Evolutionary conservation across 2,888 invertebrate species (phyloP), one percentile per base, ranked within the genome.

Genomic region (Apodemia duryi): DNA sequence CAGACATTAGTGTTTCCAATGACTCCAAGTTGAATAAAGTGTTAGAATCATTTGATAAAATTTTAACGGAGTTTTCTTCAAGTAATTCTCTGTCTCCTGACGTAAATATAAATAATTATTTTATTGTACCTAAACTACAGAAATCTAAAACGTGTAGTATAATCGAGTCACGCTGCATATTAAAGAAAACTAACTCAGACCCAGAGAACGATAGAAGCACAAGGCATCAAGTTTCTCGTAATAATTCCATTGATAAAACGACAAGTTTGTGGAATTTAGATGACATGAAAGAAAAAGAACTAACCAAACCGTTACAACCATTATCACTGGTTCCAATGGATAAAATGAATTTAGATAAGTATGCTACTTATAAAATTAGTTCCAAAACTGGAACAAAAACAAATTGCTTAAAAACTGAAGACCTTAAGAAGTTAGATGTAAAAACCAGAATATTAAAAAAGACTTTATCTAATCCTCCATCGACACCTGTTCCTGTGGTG

Each of bases 81-180:
- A 81, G 83, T 70, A 73, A 81, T 5, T 82, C 85, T 32, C 74
- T 83, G 46, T 79, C 80, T 61, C 72, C 81, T 6, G 82, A 82
- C 69, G 73, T 80, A 28, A 83, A 80, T 70, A 71, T 70, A 46
- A 75, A 81, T 63, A 74, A 65, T 65, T 73, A 70, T 72, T 92
- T 88, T 69, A 78, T 85, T 73, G 90, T 93, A 63, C 94, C 94
- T 61, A 94, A 93, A 81, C 81, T 95, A 72, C 93, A 94, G 74
- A 95, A 95, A 79, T 94, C 95, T 1, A 94, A 95, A 78, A 95
- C 95, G 72, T 95, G 95, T 79, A 94, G 94, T 76, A 94, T 94
- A 67, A 95, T 95, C 65, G 95, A 94, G 81, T 94, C 95, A 0
- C 93, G 94, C 68, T 95, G 95, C 78, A 94, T 95, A 72, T 81